Evolutionary conservation across 2,113 vertebrate genomes (phyloP).

Genomic region (Urocolius indicus): DNA sequence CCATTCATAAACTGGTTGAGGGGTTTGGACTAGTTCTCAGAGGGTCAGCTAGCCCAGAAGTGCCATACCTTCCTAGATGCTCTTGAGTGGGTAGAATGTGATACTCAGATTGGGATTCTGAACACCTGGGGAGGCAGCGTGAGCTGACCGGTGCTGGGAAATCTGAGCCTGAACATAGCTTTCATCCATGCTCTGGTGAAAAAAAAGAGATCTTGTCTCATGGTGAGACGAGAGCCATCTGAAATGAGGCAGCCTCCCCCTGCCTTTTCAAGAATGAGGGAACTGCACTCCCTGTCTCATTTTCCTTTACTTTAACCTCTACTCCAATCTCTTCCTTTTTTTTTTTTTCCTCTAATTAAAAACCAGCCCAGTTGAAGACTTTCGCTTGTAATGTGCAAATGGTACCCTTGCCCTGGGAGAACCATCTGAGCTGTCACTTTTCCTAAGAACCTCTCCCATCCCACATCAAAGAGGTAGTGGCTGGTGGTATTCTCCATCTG

Average conservation of each 20-base stretch:
- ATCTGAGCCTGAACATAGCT: not conserved
- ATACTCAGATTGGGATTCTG: not conserved
- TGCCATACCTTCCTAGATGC: not conserved
- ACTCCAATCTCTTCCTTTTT: not conserved
- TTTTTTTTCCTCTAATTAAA: not conserved
- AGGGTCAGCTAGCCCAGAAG: not conserved
- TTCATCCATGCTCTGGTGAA: not conserved
- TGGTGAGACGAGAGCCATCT: not conserved
- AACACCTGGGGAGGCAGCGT: not conserved
- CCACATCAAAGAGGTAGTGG: slow-evolving; percentile 29
- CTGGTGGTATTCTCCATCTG: not conserved
- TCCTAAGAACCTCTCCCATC: slow-evolving; percentile 12
- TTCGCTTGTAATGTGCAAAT: not conserved
- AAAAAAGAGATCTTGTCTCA: not conserved
- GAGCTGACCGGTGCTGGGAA: not conserved
- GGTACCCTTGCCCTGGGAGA: not conserved
- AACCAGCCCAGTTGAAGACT: not conserved
- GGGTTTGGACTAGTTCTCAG: not conserved
- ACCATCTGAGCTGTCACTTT: not conserved
- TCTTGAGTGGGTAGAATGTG: not conserved
- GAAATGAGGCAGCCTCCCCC: not conserved
- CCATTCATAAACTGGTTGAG: not conserved
- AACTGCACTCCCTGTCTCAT: not conserved
- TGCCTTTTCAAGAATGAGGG: not conserved
- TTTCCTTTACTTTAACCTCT: not conserved